Evolutionary conservation across 2,888 invertebrate species (phyloP).

Genomic region (Calameuta pallipes): DNA sequence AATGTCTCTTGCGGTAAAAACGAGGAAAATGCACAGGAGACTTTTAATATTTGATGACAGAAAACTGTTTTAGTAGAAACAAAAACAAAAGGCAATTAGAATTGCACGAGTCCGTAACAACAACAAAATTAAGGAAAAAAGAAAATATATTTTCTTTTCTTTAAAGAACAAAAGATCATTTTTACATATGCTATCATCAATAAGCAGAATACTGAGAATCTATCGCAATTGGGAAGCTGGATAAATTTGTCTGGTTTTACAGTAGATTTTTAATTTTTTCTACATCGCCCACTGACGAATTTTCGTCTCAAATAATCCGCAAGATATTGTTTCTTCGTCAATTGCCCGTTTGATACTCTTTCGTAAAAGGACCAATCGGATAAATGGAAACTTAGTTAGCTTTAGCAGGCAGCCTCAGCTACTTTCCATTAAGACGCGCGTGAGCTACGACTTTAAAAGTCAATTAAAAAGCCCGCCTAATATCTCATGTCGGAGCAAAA

Average conservation of each 20-base stretch:
- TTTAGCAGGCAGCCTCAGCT: not conserved
- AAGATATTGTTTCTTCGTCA: not conserved
- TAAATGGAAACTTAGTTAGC: not conserved
- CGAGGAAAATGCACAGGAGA: not conserved
- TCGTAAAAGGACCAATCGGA: not conserved
- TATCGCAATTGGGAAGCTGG: not conserved
- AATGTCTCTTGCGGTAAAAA: not conserved
- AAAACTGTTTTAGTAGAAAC: too few species aligned
- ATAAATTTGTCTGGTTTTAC: not conserved
- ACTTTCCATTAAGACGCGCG: conserved; percentile 4
- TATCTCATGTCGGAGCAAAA: conserved; percentile 1
- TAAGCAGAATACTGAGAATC: not conserved
- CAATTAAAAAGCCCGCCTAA: conserved; percentile 6
- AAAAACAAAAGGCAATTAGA: too few species aligned
- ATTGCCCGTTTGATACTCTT: not conserved
- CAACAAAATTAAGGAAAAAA: not conserved
- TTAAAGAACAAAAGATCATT: not conserved
- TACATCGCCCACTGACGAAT: not conserved
- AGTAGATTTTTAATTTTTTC: not conserved
- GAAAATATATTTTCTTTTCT: not conserved
- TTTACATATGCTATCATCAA: not conserved
- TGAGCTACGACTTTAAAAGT: conserved; percentile 4
- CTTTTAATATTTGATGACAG: not conserved
- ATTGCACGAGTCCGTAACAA: not conserved
- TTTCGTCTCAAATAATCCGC: not conserved